These are phyloP conservation scores for Eclectus roratus DNA, from an alignment of 2,113 vertebrate genomes.

Conservation along the genomic window DNA sequence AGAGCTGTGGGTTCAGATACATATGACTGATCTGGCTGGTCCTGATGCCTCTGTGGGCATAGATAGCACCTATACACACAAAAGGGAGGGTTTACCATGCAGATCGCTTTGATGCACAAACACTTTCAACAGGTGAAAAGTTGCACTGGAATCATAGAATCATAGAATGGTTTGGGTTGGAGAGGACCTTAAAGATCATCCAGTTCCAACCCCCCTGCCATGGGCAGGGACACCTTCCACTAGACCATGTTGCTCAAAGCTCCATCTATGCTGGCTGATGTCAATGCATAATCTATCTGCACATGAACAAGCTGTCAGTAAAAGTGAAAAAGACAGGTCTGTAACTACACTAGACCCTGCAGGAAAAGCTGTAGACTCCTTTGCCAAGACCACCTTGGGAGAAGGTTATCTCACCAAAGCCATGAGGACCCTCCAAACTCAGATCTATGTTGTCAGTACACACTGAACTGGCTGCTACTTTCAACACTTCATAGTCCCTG, in stretches of 20 bases:
- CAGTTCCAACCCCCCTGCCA: background rate
- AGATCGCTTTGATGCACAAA: background rate
- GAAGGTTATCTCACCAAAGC: background rate
- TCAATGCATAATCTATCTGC: background rate
- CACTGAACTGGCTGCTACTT: background rate
- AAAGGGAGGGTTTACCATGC: background rate
- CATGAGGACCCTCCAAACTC: background rate
- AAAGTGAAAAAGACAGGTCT: background rate
- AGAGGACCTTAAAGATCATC: background rate
- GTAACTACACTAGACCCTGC: fast-evolving
- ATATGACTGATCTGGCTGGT: background rate
- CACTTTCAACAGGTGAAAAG: background rate
- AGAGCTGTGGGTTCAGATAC: background rate
- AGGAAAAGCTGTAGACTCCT: background rate
- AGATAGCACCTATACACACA: background rate
- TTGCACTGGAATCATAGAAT: background rate
- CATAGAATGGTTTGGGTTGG: background rate
- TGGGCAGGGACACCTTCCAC: background rate
- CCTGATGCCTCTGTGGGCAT: background rate
- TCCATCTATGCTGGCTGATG: background rate
- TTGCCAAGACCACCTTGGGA: background rate
- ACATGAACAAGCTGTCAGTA: background rate
- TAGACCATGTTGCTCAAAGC: background rate
- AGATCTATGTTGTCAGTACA: background rate
- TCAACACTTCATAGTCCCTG: background rate